phyloP scores from a whole-genome alignment of 2,113 vertebrate genomes.

The cat (Felis catus) region DNA sequence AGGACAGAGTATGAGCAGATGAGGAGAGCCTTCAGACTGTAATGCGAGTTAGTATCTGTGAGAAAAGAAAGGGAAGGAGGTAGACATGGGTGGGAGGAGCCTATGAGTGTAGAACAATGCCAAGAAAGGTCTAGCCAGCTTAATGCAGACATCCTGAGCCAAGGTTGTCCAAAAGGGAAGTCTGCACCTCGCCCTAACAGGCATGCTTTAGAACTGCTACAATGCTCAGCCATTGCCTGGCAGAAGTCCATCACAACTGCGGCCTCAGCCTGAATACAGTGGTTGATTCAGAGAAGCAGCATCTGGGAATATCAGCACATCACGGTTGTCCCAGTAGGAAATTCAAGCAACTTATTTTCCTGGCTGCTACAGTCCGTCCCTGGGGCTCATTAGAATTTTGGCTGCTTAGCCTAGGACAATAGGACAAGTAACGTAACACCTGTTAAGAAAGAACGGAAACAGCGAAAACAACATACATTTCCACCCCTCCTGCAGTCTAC shows the following conservation, averaged over 20 bases:
- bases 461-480: not conserved
- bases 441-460: not conserved
- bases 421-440: not conserved
- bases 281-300: not conserved
- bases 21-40: not conserved
- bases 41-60: not conserved
- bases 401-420: too few species aligned
- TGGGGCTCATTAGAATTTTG: not conserved
- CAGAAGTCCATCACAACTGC: too few species aligned
- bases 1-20: not conserved
- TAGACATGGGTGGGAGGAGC: not conserved
- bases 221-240: not conserved
- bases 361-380: not conserved
- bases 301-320: not conserved
- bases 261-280: too few species aligned
- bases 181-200: not conserved
- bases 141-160: not conserved
- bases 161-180: not conserved
- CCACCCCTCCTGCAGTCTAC: not conserved
- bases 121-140: not conserved
- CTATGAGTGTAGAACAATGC: fast-evolving
- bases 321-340: not conserved
- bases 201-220: not conserved
- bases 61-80: not conserved
- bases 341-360: not conserved